Percentiles rank a stretch among this genome's conserved stretches.
phyloP scores from a whole-genome alignment of 2,888 invertebrate genomes.

The Abrostola triplasia region DNA sequence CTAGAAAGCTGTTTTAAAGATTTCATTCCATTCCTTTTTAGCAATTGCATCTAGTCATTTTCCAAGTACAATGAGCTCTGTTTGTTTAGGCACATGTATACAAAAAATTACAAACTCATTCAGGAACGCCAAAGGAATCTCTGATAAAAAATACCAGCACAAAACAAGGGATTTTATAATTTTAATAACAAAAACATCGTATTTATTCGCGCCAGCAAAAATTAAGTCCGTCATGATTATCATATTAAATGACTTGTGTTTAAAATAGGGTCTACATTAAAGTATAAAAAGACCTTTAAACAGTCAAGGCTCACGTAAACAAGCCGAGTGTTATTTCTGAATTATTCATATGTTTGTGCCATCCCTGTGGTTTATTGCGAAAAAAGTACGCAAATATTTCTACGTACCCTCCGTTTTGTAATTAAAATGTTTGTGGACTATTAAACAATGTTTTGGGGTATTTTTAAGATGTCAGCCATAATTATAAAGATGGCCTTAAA shows the following conservation, averaged over 20 bases:
- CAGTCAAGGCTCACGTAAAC: slow-evolving; percentile 49
- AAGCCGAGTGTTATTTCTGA: slow-evolving; percentile 45
- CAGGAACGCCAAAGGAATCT: background rate
- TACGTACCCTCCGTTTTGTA: slow-evolving; percentile 31
- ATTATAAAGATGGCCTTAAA: slow-evolving; percentile 23
- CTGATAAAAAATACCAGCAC: background rate
- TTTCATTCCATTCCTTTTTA: no score
- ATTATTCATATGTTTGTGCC: slow-evolving; percentile 59
- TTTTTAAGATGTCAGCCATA: slow-evolving; percentile 20
- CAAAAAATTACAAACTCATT: no score
- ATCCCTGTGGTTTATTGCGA: slow-evolving; percentile 45
- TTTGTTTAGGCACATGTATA: no score
- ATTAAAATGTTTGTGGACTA: slow-evolving; percentile 55
- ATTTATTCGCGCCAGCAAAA: slow-evolving; percentile 22
- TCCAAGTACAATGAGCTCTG: no score
- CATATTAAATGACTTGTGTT: slow-evolving; percentile 46
- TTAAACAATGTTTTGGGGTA: slow-evolving; percentile 35
- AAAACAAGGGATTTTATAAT: background rate
- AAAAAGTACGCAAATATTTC: slow-evolving; percentile 46
- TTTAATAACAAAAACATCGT: slow-evolving; percentile 9
- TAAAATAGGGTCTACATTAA: slow-evolving; percentile 42
- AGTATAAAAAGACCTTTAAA: slow-evolving; percentile 43
- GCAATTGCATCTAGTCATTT: no score
- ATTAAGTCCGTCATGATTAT: slow-evolving; percentile 38
- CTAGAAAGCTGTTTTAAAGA: no score